Evolutionary conservation across 2,797 vertebrate genomes (phyloP).

Genomic region (Pseudocheirus occidentalis): DNA sequence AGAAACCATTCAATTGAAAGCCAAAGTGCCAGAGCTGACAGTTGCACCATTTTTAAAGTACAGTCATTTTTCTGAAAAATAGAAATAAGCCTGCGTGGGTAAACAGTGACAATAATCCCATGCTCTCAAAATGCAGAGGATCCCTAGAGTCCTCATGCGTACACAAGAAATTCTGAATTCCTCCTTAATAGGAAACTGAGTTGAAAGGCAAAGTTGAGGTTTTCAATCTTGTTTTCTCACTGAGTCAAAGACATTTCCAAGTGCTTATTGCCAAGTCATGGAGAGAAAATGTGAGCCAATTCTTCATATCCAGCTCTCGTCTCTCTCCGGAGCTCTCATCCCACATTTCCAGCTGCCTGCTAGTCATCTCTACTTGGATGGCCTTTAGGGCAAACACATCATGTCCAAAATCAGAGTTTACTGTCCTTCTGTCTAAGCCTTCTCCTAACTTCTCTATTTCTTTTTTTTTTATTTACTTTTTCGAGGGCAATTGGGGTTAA

Average conservation of each 20-base stretch:
- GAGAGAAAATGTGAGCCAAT: neutral
- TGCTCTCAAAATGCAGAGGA: neutral
- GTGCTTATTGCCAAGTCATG: conserved; percentile 3
- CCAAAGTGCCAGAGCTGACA: neutral
- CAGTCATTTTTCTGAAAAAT: neutral
- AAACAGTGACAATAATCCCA: neutral
- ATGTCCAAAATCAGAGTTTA: neutral
- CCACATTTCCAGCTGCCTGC: neutral
- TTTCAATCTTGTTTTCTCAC: neutral
- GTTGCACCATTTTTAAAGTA: neutral
- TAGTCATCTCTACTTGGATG: neutral
- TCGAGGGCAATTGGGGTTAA: too few species aligned
- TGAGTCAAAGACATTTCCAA: conserved; percentile 16
- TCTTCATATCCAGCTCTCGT: neutral
- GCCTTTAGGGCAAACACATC: neutral
- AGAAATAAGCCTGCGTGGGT: neutral
- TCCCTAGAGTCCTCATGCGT: neutral
- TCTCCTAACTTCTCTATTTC: neutral
- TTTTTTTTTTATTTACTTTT: neutral
- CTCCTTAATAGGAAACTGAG: neutral
- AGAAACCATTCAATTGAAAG: neutral
- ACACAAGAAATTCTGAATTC: neutral
- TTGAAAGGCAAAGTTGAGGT: conserved; percentile 11
- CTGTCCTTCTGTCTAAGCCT: neutral
- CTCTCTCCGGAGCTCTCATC: neutral